Evolutionary conservation across 1,140 invertebrate species (phyloP).

Genomic region (Drosophila lacteicornis): DNA sequence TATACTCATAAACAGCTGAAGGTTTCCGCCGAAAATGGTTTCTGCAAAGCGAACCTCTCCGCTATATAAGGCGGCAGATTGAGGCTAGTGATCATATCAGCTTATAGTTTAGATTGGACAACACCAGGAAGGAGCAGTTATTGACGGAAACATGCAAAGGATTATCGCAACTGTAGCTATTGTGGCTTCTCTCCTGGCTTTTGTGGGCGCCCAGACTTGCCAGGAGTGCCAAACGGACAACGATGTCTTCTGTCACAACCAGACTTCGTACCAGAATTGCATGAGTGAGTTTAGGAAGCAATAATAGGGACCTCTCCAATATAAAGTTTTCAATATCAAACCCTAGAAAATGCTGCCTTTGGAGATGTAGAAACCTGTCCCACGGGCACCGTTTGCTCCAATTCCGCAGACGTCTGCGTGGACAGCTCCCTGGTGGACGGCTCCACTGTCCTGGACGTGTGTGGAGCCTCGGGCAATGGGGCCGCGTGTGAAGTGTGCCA

Average conservation of each 20-base stretch:
- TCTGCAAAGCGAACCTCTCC: slow-evolving; percentile 2
- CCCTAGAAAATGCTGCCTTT: not conserved
- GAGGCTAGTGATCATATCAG: slow-evolving; percentile 17
- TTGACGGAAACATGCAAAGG: slow-evolving; percentile 31
- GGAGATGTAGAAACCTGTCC: slow-evolving; percentile 24
- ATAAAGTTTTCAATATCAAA: too few species aligned
- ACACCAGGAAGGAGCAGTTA: not conserved
- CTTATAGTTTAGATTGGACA: not conserved
- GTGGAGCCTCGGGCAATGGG: slow-evolving; percentile 14
- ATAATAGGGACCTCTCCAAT: too few species aligned
- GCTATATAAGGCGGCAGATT: slow-evolving; percentile 54
- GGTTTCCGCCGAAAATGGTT: slow-evolving; percentile 10
- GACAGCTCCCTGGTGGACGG: not conserved
- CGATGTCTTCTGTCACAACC: slow-evolving; percentile 28
- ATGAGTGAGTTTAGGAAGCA: slow-evolving; percentile 36
- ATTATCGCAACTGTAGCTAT: slow-evolving; percentile 17
- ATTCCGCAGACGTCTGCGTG: slow-evolving; percentile 31
- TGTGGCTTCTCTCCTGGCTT: not conserved
- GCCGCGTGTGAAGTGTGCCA: slow-evolving; percentile 34
- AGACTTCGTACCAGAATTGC: slow-evolving; percentile 50
- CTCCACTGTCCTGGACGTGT: slow-evolving; percentile 25
- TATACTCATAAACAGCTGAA: slow-evolving; percentile 55
- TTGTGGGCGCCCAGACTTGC: slow-evolving; percentile 14
- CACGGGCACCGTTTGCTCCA: slow-evolving; percentile 45
- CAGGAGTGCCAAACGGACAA: slow-evolving; percentile 32